A percentile compares a stretch with the other conserved stretches of the same genome.
Conservation (phyloP, 2,888 invertebrate species). For the Leptogaster cylindrica region DNA sequence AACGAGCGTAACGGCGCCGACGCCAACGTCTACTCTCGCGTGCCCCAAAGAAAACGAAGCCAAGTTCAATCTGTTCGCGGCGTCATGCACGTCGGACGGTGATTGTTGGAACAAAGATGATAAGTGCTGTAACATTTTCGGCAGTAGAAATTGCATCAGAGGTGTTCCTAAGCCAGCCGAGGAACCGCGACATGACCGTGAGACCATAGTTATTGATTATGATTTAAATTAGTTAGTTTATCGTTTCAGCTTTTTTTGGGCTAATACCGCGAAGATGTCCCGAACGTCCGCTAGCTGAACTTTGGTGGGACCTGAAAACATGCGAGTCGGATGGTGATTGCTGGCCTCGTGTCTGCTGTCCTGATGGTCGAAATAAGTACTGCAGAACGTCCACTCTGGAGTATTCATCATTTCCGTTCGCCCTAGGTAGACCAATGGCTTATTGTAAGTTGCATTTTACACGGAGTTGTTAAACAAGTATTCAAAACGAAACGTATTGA, state of each 20-base stretch:
- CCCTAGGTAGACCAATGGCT: slow-evolving; percentile 69
- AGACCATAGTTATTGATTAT: slow-evolving; percentile 37
- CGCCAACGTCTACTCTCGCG: slow-evolving; percentile 56
- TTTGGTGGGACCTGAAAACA: slow-evolving; percentile 72
- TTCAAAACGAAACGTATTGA: background rate
- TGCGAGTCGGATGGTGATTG: slow-evolving; percentile 75
- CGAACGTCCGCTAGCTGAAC: slow-evolving; percentile 70
- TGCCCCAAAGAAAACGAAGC: slow-evolving; percentile 63
- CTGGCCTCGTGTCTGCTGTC: slow-evolving; percentile 78
- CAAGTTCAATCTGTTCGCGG: slow-evolving; percentile 60
- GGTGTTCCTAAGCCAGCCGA: slow-evolving; percentile 68
- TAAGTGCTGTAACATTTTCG: slow-evolving; percentile 61
- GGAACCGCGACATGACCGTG: slow-evolving; percentile 57
- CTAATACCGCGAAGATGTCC: slow-evolving; percentile 76
- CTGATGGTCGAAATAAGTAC: slow-evolving; percentile 72
- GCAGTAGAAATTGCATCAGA: slow-evolving; percentile 66
- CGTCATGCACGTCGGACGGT: slow-evolving; percentile 57
- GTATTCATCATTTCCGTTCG: slow-evolving; percentile 67
- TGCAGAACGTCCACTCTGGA: slow-evolving; percentile 75
- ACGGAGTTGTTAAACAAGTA: background rate
- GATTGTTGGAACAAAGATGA: slow-evolving; percentile 60
- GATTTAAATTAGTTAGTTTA: background rate
- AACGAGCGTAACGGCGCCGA: slow-evolving; percentile 60
- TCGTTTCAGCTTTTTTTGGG: slow-evolving; percentile 69
- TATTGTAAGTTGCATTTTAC: slow-evolving; percentile 65